Base-by-base conservation (phyloP, 2,113 vertebrate genomes). In the Chiloscyllium plagiosum region DNA sequence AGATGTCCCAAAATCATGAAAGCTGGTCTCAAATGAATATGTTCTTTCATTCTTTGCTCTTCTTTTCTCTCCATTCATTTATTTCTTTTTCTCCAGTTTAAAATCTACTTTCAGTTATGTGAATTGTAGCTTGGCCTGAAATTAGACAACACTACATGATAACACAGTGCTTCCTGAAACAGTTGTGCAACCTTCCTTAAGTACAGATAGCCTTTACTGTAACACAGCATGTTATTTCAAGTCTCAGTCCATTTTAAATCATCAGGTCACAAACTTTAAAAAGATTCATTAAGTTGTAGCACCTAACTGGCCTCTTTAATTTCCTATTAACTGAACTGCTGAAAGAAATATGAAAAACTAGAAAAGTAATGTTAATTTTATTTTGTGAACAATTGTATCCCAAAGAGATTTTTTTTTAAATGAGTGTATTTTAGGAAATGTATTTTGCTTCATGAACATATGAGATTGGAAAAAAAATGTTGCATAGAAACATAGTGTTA, bases 81-180 rank as follows among this genome's bases (percentile, higher is more conserved):
- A 61, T 61, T 61, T 61, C 0, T 1, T 61, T 61, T 86, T 15
- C 42, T 86, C 37, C 37, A 86, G 20, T 86, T 37, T 19, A 86
- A 37, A 19, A 61, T 12, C 20, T 86, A 13, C 20, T 86, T 86
- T 47, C 42, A 20, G 47, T 47, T 20, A 87, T 50, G 42, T 8
- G 47, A 87, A 42, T 24, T 50, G 85, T 7, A 20, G 22, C 50
- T 87, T 87, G 47, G 47, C 85, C 0, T 87, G 19, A 26, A 47
- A 87, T 52, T 87, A 87, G 47, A 24, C 24, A 87, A 33, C 47
- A 19, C 83, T 85, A 42, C 15, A 47, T 42, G 37, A 50, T 42
- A 87, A 24, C 42, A 87, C 6, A 87, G 85, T 50, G 85, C 85
- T 87, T 87, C 85, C 85, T 87, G 85, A 87, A 47, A 87, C 50